A percentile compares a stretch with the other conserved stretches of the same genome.
Evolutionary conservation across 2,113 vertebrate genomes (phyloP).

Genomic region (Notechis scutatus): DNA sequence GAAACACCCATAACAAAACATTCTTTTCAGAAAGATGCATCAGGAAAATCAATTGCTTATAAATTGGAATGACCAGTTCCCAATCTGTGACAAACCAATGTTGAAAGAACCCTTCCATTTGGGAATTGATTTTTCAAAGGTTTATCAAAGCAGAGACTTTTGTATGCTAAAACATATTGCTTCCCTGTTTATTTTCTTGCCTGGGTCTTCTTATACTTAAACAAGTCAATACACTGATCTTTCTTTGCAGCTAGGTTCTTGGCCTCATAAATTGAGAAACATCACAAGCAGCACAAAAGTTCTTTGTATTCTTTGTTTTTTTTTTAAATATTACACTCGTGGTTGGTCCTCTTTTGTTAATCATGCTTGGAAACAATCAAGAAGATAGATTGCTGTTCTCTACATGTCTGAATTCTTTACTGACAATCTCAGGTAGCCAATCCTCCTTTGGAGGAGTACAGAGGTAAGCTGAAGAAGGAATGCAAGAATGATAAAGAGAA

Average conservation of each 20-base stretch:
- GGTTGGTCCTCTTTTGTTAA: background rate
- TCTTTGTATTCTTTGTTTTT: background rate
- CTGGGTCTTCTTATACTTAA: background rate
- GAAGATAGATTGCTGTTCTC: background rate
- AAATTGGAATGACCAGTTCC: constrained; percentile 62
- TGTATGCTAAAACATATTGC: constrained; percentile 19
- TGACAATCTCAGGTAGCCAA: background rate
- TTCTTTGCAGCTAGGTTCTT: background rate
- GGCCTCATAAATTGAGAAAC: background rate
- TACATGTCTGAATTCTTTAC: background rate
- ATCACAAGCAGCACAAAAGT: background rate
- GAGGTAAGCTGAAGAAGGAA: background rate
- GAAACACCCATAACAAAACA: constrained; percentile 31
- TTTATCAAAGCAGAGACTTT: constrained; percentile 22
- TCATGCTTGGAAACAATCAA: background rate
- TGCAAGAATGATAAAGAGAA: background rate
- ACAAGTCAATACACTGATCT: background rate
- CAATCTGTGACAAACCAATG: constrained; percentile 58
- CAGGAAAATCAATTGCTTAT: constrained; percentile 55
- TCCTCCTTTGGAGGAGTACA: background rate
- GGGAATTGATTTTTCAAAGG: constrained; percentile 58
- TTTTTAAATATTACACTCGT: background rate
- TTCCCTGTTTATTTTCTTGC: constrained; percentile 22
- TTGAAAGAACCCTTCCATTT: constrained; percentile 43
- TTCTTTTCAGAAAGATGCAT: constrained; percentile 62